Conservation (phyloP, 92 coral and sea anemone species). For the Scolanthus callimorphus region DNA sequence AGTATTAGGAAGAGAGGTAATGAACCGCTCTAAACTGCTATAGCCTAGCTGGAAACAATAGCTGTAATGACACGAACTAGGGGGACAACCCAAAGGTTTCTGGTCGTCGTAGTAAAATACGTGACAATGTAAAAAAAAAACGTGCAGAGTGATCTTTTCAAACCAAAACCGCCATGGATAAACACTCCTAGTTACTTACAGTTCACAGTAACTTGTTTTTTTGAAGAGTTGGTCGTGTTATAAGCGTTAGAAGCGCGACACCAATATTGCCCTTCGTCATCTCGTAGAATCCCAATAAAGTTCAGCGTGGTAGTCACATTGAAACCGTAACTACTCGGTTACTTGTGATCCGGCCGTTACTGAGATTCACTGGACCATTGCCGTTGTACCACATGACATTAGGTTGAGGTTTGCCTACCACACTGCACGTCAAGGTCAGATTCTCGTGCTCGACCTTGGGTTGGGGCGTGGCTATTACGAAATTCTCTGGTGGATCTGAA, state of each 20-base stretch:
- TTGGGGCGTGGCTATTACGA: too few species aligned
- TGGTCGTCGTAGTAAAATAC: too few species aligned
- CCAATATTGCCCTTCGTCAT: constrained; percentile 3
- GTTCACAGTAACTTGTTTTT: background rate
- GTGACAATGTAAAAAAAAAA: too few species aligned
- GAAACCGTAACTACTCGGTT: too few species aligned
- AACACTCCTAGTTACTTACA: background rate
- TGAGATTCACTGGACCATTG: too few species aligned
- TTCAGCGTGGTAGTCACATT: too few species aligned
- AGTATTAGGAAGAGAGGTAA: too few species aligned
- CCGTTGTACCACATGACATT: background rate
- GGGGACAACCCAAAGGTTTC: too few species aligned
- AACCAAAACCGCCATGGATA: background rate
- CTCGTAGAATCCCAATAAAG: background rate
- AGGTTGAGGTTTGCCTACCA: constrained; percentile 1
- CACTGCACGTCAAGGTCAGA: constrained; percentile 5
- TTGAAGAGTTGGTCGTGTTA: background rate
- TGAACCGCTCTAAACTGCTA: too few species aligned
- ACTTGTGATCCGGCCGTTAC: too few species aligned
- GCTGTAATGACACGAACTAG: background rate
- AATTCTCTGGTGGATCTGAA: too few species aligned
- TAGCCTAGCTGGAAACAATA: too few species aligned
- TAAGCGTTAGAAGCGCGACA: background rate
- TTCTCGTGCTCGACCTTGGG: background rate
- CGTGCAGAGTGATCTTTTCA: background rate